Evolutionary conservation across 2,113 vertebrate genomes (phyloP).

Genomic region (Varanus komodoensis): DNA sequence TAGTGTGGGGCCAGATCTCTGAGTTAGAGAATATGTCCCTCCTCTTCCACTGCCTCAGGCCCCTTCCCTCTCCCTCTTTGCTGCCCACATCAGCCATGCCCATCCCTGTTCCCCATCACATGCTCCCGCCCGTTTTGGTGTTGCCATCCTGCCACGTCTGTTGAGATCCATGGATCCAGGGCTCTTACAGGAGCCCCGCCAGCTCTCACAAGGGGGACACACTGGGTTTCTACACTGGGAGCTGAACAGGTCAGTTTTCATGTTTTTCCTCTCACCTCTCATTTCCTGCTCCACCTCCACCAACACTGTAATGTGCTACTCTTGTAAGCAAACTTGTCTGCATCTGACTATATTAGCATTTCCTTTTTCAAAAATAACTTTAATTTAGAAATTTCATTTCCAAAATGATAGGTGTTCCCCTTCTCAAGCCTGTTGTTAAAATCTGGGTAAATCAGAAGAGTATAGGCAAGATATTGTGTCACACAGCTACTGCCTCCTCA

Average conservation of each 20-base stretch:
- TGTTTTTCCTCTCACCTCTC: not conserved
- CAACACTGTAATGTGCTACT: not conserved
- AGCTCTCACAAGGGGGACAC: no score
- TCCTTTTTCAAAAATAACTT: not conserved
- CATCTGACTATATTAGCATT: not conserved
- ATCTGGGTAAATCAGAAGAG: not conserved
- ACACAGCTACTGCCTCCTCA: not conserved
- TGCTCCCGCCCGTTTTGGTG: no score
- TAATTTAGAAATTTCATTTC: not conserved
- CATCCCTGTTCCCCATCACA: no score
- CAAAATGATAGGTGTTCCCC: not conserved
- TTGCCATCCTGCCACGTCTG: no score
- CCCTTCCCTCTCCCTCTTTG: no score
- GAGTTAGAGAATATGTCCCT: no score
- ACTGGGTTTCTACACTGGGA: no score
- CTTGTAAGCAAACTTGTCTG: not conserved
- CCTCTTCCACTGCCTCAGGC: no score
- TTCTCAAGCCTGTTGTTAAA: not conserved
- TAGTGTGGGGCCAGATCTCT: no score
- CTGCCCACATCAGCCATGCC: no score
- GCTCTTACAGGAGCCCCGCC: no score
- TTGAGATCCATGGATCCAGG: no score
- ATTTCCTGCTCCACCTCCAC: not conserved
- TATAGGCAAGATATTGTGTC: not conserved
- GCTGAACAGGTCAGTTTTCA: not conserved